Conservation (phyloP, 2,888 invertebrate genomes). For the Brachycybe producta region DNA sequence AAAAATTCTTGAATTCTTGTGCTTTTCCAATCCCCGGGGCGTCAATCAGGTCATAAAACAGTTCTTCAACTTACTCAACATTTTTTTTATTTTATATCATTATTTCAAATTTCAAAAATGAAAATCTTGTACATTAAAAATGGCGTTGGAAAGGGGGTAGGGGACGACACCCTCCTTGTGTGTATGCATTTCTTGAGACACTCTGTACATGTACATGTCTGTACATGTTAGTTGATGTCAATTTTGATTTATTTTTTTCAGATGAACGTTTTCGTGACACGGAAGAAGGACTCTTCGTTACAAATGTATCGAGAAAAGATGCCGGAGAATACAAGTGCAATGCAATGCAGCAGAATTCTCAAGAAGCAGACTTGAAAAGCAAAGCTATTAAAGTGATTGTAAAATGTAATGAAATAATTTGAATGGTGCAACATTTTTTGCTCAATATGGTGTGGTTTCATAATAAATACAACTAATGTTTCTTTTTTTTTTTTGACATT, state of each 20-base stretch:
- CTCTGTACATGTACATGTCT: too few relatives aligned
- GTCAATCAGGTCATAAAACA: too few relatives aligned
- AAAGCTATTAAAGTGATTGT: conserved; percentile 44
- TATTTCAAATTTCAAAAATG: too few relatives aligned
- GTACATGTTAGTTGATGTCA: too few relatives aligned
- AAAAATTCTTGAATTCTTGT: too few relatives aligned
- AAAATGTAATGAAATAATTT: conserved; percentile 39
- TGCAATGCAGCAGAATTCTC: conserved; percentile 40
- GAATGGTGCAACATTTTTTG: background rate
- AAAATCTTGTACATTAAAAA: too few relatives aligned
- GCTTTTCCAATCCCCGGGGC: too few relatives aligned
- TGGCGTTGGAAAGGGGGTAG: too few relatives aligned
- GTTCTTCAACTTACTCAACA: too few relatives aligned
- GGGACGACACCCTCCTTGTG: too few relatives aligned
- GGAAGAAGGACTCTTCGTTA: conserved; percentile 44
- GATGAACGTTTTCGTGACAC: conserved; percentile 38
- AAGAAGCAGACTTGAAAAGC: conserved; percentile 42
- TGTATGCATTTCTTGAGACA: too few relatives aligned
- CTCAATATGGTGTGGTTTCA: background rate
- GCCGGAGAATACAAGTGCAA: conserved; percentile 46
- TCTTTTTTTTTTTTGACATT: background rate
- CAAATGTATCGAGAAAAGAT: conserved; percentile 43
- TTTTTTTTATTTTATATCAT: too few relatives aligned
- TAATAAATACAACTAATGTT: background rate
- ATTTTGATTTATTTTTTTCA: conserved; percentile 11